A percentile compares a stretch with the other conserved stretches of the same genome.
Conservation (phyloP, 23 tunicate species). For the Halocynthia aurantium region DNA sequence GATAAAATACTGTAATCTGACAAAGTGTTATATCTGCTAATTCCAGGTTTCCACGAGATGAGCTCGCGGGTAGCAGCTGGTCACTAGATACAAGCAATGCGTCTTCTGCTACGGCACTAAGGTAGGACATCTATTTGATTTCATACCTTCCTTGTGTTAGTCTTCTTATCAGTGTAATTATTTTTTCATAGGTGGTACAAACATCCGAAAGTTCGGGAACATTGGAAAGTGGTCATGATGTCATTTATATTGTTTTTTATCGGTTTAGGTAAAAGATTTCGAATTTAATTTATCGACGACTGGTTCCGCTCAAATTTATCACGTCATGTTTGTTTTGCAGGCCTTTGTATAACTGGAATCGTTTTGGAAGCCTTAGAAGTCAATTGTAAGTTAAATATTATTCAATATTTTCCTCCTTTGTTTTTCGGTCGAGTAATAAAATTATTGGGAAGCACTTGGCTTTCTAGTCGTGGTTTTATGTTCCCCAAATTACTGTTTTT, state of each 20-base stretch:
- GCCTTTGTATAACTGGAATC: conserved; percentile 81
- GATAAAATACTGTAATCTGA: too few species aligned
- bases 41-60: background rate
- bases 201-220: conserved; percentile 96
- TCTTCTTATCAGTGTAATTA: background rate
- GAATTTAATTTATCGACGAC: background rate
- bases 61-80: conserved; percentile 15
- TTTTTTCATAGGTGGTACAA: conserved; percentile 61
- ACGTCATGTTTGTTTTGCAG: conserved; percentile 14
- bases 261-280: conserved; percentile 69
- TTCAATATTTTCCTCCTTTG: background rate
- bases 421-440: too few species aligned
- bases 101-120: conserved; percentile 31
- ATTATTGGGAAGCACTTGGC: background rate
- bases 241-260: conserved; percentile 92
- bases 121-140: conserved; percentile 20
- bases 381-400: conserved; percentile 47
- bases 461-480: background rate
- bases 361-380: conserved; percentile 74
- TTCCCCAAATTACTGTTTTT: too few species aligned
- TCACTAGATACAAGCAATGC: conserved; percentile 50
- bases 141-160: background rate
- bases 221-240: conserved; percentile 92
- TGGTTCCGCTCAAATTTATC: background rate
- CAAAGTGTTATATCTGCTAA: too few species aligned